Conservation (phyloP, 2,113 vertebrate species). For the Dicaeum eximium region DNA sequence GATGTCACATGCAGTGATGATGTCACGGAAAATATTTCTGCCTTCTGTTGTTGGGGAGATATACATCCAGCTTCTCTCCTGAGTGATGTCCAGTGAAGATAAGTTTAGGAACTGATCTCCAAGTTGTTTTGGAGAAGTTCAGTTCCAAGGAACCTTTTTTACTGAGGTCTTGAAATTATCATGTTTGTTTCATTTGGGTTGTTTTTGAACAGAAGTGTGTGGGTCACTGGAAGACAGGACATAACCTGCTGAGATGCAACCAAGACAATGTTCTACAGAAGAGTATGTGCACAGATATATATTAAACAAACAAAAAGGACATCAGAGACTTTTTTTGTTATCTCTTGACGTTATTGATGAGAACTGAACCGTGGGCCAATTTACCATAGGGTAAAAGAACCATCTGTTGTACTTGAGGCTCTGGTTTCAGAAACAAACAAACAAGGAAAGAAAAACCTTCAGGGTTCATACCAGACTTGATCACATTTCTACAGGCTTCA, state of each 20-base stretch:
- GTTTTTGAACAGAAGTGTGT: not conserved
- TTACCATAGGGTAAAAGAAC: not conserved
- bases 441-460: not conserved
- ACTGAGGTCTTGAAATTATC: not conserved
- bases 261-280: not conserved
- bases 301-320: not conserved
- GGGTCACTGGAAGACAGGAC: not conserved
- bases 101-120: not conserved
- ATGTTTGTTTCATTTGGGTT: not conserved
- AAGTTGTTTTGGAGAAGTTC: not conserved
- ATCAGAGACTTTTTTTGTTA: not conserved
- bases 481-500: not conserved
- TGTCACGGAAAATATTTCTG: not conserved
- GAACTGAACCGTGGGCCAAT: not conserved
- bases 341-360: not conserved
- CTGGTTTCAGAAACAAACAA: slow-evolving; percentile 15
- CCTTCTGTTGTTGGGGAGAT: not conserved
- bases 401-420: not conserved
- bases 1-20: not conserved
- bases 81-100: not conserved
- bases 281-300: not conserved
- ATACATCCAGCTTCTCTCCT: not conserved
- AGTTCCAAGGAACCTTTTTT: not conserved
- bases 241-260: not conserved
- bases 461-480: not conserved